Conservation (phyloP, 2,797 vertebrate genomes). For the Mus minutoides region DNA sequence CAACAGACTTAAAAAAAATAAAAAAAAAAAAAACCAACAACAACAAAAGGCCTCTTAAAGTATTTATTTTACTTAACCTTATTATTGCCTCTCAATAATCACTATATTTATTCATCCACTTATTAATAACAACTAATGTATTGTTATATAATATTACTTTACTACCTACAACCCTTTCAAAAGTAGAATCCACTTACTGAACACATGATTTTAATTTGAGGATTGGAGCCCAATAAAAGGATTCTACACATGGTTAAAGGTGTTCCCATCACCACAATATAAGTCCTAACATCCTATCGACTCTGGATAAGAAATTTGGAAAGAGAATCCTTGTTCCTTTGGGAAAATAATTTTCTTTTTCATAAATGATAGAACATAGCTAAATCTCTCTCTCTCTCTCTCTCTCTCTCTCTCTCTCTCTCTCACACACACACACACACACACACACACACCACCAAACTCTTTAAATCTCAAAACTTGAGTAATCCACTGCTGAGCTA, state of each 20-base stretch:
- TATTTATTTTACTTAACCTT: not conserved
- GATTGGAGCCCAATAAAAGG: slow-evolving; percentile 29
- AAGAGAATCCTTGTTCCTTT: slow-evolving; percentile 50
- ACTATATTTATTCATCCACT: not conserved
- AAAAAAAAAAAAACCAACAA: not conserved
- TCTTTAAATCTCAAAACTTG: slow-evolving; percentile 57
- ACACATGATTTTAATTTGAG: slow-evolving; percentile 23
- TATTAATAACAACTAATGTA: slow-evolving; percentile 31
- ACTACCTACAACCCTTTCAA: slow-evolving; percentile 47
- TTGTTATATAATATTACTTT: slow-evolving; percentile 38
- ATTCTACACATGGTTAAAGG: not conserved
- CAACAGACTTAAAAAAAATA: not conserved
- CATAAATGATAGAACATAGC: slow-evolving; percentile 8
- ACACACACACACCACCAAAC: not conserved
- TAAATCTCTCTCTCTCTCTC: not conserved
- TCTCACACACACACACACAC: not conserved
- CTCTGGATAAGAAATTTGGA: not conserved
- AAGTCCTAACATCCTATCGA: slow-evolving; percentile 14
- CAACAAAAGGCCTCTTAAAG: not conserved
- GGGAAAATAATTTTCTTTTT: not conserved
- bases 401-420: too few species aligned
- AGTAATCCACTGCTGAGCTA: slow-evolving; percentile 81
- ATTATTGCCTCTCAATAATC: slow-evolving; percentile 4
- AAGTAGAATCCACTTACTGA: slow-evolving; percentile 31
- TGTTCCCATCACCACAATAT: slow-evolving; percentile 8